These are phyloP conservation scores for Cacatua alba DNA, from an alignment of 2,113 vertebrate species.

Conservation along the genomic window DNA sequence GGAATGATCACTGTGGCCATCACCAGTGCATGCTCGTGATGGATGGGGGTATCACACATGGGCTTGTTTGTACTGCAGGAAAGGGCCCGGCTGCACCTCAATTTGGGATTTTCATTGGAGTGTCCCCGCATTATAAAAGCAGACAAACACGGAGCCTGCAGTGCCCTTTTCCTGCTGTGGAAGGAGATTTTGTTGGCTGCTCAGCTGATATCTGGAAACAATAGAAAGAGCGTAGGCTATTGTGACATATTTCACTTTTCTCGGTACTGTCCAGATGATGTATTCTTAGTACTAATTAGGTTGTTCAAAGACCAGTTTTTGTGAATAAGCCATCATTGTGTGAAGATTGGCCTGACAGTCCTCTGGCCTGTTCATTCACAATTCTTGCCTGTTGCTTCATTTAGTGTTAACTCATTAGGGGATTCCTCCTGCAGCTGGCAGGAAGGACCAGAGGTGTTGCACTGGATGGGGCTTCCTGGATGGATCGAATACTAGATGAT, in stretches of 20 bases:
- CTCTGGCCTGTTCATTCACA: conserved; percentile 54
- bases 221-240: background rate
- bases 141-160: background rate
- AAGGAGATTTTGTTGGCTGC: background rate
- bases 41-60: fast-evolving
- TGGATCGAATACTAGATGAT: background rate
- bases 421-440: background rate
- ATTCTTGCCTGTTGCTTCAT: conserved; percentile 26
- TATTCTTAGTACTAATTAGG: conserved; percentile 55
- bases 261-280: conserved; percentile 50
- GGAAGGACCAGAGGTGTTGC: background rate
- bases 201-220: conserved; percentile 17
- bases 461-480: background rate
- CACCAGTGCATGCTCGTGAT: background rate
- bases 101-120: fast-evolving
- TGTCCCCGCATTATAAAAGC: background rate
- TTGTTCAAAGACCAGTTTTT: conserved; percentile 55
- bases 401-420: background rate
- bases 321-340: conserved; percentile 63
- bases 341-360: conserved; percentile 41
- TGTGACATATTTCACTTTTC: conserved; percentile 49
- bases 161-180: background rate
- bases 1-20: fast-evolving
- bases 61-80: background rate
- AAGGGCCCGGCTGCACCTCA: background rate